These are phyloP conservation scores for Hirundo rustica DNA, from an alignment of 2,797 vertebrate genomes.

Conservation along the genomic window DNA sequence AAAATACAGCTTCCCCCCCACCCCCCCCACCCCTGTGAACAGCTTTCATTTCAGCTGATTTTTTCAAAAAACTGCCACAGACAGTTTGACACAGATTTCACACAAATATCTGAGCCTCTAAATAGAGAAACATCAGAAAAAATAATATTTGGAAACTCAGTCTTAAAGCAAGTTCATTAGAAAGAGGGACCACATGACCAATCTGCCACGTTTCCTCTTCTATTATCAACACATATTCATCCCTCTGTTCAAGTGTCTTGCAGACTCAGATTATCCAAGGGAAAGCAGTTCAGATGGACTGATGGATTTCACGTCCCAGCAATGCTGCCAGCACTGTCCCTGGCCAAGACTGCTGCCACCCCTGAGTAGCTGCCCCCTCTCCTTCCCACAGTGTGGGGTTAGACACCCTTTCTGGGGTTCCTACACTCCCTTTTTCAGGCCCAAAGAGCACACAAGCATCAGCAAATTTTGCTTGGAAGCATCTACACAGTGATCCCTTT, in stretches of 20 bases:
- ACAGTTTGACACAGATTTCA: background rate
- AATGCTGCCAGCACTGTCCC: background rate
- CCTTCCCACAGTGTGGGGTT: background rate
- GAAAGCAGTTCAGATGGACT: background rate
- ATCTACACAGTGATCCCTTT: background rate
- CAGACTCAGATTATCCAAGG: background rate
- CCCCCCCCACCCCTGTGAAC: background rate
- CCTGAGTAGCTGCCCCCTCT: background rate
- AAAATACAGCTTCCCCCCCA: rapidly evolving
- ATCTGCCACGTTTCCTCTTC: background rate
- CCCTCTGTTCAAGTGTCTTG: background rate
- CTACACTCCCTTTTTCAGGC: background rate
- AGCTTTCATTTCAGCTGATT: background rate
- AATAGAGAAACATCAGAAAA: background rate
- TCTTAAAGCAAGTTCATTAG: background rate
- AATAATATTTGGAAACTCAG: background rate
- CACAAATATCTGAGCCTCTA: background rate
- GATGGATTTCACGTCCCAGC: background rate
- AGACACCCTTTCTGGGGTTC: background rate
- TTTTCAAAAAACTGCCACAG: background rate
- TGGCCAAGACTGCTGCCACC: background rate
- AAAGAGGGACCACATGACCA: background rate
- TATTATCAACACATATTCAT: background rate
- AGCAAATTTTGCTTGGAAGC: background rate
- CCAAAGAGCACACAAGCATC: background rate